A percentile compares a stretch with the other conserved stretches of the same genome.
Evolutionary conservation across 2,113 vertebrate genomes (phyloP).

Genomic region (Asarcornis scutulata): DNA sequence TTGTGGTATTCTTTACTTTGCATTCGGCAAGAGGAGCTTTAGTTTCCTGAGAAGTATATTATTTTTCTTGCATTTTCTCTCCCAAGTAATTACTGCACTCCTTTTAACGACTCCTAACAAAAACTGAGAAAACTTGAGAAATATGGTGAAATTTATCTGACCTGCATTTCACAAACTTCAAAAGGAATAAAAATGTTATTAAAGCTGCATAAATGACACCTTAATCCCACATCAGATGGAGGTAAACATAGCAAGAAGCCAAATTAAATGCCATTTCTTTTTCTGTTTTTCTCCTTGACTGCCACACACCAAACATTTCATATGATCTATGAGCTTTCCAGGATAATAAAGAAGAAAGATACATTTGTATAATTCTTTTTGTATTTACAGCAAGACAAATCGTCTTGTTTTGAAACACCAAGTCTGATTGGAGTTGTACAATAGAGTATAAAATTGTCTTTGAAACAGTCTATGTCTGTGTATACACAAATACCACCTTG

Average conservation of each 20-base stretch:
- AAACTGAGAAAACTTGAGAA: slow-evolving; percentile 7
- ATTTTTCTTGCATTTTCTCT: slow-evolving; percentile 8
- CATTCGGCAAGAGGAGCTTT: neutral
- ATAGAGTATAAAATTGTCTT: slow-evolving; percentile 65
- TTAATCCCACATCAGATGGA: slow-evolving; percentile 57
- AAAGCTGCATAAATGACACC: slow-evolving; percentile 56
- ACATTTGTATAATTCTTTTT: slow-evolving; percentile 66
- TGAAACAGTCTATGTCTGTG: slow-evolving; percentile 40
- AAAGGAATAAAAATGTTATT: slow-evolving; percentile 56
- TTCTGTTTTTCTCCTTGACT: slow-evolving; percentile 50
- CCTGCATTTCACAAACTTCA: slow-evolving; percentile 47
- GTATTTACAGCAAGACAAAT: slow-evolving; percentile 70
- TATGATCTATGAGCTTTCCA: slow-evolving; percentile 58
- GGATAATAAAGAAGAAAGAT: slow-evolving; percentile 53
- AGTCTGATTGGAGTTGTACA: slow-evolving; percentile 52
- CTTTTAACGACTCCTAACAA: slow-evolving; percentile 6
- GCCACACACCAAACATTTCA: slow-evolving; percentile 51
- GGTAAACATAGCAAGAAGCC: slow-evolving; percentile 36
- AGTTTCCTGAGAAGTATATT: neutral
- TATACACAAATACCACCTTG: slow-evolving; percentile 66
- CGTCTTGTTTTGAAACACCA: slow-evolving; percentile 72
- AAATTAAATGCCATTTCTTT: slow-evolving; percentile 29
- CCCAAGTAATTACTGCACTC: neutral
- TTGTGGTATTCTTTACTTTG: neutral
- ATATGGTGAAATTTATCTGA: slow-evolving; percentile 20